Evolutionary conservation across 2,113 vertebrate species (phyloP).

Genomic region (Archocentrus centrarchus): DNA sequence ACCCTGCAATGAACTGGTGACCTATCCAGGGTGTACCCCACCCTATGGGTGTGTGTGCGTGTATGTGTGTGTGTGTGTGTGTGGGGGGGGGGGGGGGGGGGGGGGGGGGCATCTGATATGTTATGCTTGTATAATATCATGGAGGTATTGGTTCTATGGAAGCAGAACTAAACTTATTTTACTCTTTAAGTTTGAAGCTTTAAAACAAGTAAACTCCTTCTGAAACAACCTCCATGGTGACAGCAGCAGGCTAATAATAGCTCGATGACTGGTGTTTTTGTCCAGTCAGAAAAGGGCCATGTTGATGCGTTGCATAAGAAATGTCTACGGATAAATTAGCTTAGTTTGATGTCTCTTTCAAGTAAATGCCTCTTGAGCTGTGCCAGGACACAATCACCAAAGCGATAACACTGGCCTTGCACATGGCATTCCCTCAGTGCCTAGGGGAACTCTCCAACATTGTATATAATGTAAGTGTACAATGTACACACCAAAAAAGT

Average conservation of each 20-base stretch:
- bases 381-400: background rate
- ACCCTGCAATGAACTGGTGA: too few relatives aligned
- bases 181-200: background rate
- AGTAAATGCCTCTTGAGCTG: conserved; percentile 2
- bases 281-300: background rate
- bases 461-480: background rate
- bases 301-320: background rate
- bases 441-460: background rate
- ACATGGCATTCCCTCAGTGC: background rate
- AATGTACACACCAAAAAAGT: background rate
- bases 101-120: too few relatives aligned
- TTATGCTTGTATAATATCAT: background rate
- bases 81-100: too few relatives aligned
- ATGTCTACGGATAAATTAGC: background rate
- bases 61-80: too few relatives aligned
- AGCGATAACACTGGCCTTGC: background rate
- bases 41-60: too few relatives aligned
- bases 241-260: background rate
- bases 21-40: too few relatives aligned
- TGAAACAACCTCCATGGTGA: background rate
- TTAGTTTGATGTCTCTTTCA: background rate
- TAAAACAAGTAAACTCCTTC: background rate
- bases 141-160: background rate
- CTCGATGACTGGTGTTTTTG: background rate
- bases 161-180: background rate